A percentile compares a stretch with the other conserved stretches of the same genome.
Evolutionary conservation across 2,888 invertebrate species (phyloP).

Genomic region (Yponomeuta malinellus): DNA sequence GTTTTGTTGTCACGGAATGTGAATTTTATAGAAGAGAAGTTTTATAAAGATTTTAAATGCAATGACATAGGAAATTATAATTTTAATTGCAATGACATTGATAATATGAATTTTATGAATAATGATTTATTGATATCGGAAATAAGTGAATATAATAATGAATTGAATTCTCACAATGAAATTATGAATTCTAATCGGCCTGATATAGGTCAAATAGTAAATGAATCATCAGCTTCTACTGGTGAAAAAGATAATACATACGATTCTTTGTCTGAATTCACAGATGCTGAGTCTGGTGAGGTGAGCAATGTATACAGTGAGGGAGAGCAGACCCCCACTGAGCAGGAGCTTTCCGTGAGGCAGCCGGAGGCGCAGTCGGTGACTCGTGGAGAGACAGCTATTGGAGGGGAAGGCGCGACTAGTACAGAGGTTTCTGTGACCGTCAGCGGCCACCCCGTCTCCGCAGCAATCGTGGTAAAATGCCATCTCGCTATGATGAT

Average conservation of each 20-base stretch:
- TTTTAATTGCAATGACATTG: neutral
- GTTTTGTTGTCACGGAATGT: too few species aligned
- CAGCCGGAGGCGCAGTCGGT: too few species aligned
- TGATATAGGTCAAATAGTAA: neutral
- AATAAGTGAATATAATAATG: neutral
- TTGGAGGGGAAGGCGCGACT: too few species aligned
- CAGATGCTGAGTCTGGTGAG: neutral
- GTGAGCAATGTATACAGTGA: neutral
- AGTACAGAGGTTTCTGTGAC: too few species aligned
- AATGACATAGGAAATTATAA: conserved; percentile 14
- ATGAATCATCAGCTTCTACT: neutral
- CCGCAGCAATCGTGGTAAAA: too few species aligned
- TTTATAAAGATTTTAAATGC: conserved; percentile 12
- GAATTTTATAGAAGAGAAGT: too few species aligned
- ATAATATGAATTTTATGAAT: neutral
- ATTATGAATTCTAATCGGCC: neutral
- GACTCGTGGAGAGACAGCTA: too few species aligned
- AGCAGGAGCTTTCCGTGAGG: too few species aligned
- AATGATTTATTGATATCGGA: neutral
- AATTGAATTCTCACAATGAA: neutral
- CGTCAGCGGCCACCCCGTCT: too few species aligned
- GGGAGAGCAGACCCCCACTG: too few species aligned
- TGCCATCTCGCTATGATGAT: too few species aligned
- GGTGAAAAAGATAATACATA: neutral
- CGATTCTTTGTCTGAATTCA: neutral